phyloP scores from a whole-genome alignment of 2,797 vertebrate species.

The Ibycter americanus region DNA sequence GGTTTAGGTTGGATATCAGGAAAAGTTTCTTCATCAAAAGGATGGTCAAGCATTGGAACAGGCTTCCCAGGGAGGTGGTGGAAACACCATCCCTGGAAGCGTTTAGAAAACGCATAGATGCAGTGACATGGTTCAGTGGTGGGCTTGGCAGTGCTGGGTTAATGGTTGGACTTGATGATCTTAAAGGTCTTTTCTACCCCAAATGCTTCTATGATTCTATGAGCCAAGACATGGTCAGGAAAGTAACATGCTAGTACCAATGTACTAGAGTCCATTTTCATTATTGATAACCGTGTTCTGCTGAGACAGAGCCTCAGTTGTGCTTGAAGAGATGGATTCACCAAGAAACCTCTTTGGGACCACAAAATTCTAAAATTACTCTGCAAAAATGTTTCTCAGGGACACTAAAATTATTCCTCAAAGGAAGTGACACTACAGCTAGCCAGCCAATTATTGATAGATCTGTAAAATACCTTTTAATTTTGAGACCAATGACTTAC shows the following conservation, averaged over 20 bases:
- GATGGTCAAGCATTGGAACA: too few relatives aligned
- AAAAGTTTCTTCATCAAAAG: too few relatives aligned
- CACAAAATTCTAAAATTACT: neutral
- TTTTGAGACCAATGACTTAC: neutral
- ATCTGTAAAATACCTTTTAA: neutral
- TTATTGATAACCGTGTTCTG: neutral
- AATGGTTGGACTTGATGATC: too few relatives aligned
- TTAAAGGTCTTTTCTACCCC: too few relatives aligned
- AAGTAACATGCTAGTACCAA: fast-evolving
- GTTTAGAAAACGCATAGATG: too few relatives aligned
- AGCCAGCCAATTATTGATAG: neutral
- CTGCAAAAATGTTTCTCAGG: neutral
- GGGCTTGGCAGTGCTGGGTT: too few relatives aligned
- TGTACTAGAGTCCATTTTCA: neutral
- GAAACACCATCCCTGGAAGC: too few relatives aligned
- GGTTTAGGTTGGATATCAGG: too few relatives aligned
- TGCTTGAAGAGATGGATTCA: neutral
- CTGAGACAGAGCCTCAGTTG: neutral
- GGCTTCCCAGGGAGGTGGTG: too few relatives aligned
- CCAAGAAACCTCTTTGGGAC: neutral
- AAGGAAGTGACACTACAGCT: neutral
- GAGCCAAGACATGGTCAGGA: neutral
- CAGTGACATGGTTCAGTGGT: too few relatives aligned
- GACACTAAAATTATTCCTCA: neutral
- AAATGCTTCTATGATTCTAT: too few relatives aligned